Base-by-base conservation (phyloP, 2,888 invertebrate genomes). In the Polymixis flavicincta region DNA sequence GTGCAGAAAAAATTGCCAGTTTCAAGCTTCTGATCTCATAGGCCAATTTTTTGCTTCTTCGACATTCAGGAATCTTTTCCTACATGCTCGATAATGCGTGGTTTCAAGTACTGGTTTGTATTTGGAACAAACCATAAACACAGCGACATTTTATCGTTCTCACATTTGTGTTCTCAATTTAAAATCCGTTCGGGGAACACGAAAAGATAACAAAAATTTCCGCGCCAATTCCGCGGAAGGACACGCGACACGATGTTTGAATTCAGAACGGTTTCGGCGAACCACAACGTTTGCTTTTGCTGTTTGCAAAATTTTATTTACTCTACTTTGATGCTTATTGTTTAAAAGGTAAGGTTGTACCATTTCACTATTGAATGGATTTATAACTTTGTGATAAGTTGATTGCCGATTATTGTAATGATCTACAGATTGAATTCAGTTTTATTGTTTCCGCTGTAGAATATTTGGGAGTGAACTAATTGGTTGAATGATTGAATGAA, bases 141-240 rank as follows among this genome's bases (percentile, higher is more conserved):
- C 55, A 76, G 87, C 84, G 84, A 37, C 93, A 92, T 95, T 92
- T 95, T 95, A 95, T 90, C 88, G 90, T 84, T 85, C 83, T 89
- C 83, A 90, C 91, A 93, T 93, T 94, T 92, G 94, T 91, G 95
- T 95, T 95, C 96, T 96, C 95, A 95, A 95, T 96, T 96, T 94
- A 95, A 95, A 96, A 96, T 95, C 94, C 94, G 93, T 96, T 96
- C 96, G 94, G 93, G 93, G 96, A 96, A 96, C 93, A 95, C 96
- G 95, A 95, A 95, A 95, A 96, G 95, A 96, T 95, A 96, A 96
- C 96, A 96, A 96, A 96, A 96, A 96, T 96, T 95, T 96, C 96
- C 96, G 95, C 94, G 93, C 94, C 94, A 92, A 93, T 95, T 96
- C 95, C 92, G 93, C 93, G 92, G 95, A 95, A 95, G 94, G 95